Conservation (phyloP, 2,888 invertebrate species). For the Anodontia alba region DNA sequence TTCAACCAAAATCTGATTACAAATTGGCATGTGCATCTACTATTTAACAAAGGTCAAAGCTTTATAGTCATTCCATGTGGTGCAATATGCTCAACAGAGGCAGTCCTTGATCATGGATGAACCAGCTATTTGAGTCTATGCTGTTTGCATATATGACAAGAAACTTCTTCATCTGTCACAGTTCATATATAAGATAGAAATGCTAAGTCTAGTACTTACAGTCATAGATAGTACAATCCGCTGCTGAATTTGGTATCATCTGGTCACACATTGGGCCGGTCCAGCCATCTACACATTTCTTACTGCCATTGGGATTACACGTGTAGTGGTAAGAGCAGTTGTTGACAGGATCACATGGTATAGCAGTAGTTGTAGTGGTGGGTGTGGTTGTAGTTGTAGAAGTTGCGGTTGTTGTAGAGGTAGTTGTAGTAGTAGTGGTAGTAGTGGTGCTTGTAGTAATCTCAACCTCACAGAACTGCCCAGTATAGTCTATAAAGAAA, state of each 20-base stretch:
- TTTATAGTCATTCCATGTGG: too few relatives aligned
- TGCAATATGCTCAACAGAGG: too few relatives aligned
- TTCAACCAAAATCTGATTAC: too few relatives aligned
- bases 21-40: too few relatives aligned
- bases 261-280: constrained; percentile 94
- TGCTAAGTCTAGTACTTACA: too few relatives aligned
- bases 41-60: too few relatives aligned
- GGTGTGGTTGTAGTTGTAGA: constrained; percentile 34
- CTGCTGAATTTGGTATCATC: constrained; percentile 54
- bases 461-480: constrained; percentile 17
- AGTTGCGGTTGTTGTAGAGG: constrained; percentile 28
- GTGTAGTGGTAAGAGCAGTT: constrained; percentile 44
- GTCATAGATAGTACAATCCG: constrained; percentile 36
- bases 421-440: constrained; percentile 28
- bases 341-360: constrained; percentile 30
- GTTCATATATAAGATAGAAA: too few relatives aligned
- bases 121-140: too few relatives aligned
- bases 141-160: too few relatives aligned
- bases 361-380: constrained; percentile 30
- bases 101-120: too few relatives aligned
- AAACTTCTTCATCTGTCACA: too few relatives aligned
- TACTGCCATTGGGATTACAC: constrained; percentile 35
- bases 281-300: constrained; percentile 95
- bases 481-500: constrained; percentile 19
- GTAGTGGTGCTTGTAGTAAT: constrained; percentile 25